Evolutionary conservation across 2,888 invertebrate species (phyloP), one percentile per base, ranked within the genome.

Genomic region (Leptura quadrifasciata): DNA sequence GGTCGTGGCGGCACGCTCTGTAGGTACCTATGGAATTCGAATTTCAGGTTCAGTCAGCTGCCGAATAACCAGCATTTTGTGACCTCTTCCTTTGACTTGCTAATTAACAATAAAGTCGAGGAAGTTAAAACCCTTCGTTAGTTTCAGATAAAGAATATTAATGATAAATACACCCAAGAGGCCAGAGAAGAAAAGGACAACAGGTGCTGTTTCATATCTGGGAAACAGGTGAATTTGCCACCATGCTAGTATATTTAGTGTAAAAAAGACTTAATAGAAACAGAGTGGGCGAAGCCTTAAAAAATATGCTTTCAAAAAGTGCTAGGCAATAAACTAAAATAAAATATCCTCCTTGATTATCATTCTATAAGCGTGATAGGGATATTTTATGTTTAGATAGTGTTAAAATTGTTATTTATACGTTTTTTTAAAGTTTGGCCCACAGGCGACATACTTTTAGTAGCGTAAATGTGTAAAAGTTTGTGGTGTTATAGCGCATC

Each of bases 201-300:
- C 6, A 8, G 52, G 54, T 52, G 47, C 35, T 24, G 21, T 21
- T 39, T 24, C 52, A 52, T 39, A 39, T 47, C 27, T 17, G 60
- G 52, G 61, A 52, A 57, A 47, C 61, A 71, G 71, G 71, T 71
- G 71, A 71, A 61, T 71, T 54, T 71, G 71, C 58, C 71, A 61
- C 31, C 71, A 69, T 27, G 71, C 47, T 71, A 71, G 47, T 60
- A 60, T n/a, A 71, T 61, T 61, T 71, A 39, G 61, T 61, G 61
- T 71, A 52, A 20, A 63, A 68, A 69, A 71, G 71, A 71, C 71
- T 71, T 27, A 24, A 47, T 31, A 6, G 24, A 58, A 39, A 10
- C 4, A n/a, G 35, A n/a, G 35, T 35, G 71, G 71, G 61, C 20
- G 27, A 18, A 52, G 27, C 52, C 27, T 61, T 60, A 61, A 39